Evolutionary conservation across 2,113 vertebrate species (phyloP).

Genomic region (Illadopsis cleaveri): DNA sequence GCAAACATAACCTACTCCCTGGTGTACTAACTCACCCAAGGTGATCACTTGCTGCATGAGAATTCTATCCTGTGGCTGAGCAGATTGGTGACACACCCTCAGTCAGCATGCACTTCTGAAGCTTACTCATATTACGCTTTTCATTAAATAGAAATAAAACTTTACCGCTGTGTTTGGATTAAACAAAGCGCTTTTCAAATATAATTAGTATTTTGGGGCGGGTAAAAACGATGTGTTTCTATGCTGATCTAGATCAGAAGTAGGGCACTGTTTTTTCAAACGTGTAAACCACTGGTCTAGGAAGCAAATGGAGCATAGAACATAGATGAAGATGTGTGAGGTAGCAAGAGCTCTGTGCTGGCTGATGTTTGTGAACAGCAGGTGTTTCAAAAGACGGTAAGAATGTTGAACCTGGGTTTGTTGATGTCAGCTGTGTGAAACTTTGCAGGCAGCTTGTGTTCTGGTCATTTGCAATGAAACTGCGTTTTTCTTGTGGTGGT

Average conservation of each 20-base stretch:
- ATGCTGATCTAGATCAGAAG: constrained; percentile 1
- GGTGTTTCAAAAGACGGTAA: constrained; percentile 55
- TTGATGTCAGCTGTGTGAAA: constrained; percentile 44
- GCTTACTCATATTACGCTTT: constrained; percentile 19
- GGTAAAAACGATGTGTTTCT: neutral
- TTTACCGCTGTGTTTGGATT: constrained; percentile 7
- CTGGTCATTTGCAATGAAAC: constrained; percentile 52
- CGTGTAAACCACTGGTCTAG: constrained; percentile 21
- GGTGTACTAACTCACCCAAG: neutral
- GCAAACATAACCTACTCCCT: neutral
- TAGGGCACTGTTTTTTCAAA: neutral
- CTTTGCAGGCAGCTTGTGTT: constrained; percentile 52
- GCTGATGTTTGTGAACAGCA: constrained; percentile 42
- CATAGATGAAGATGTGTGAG: neutral
- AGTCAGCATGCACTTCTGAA: constrained; percentile 22
- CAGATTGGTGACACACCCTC: neutral
- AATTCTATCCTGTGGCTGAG: neutral
- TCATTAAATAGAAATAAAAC: neutral
- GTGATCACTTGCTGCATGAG: neutral
- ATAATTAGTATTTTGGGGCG: neutral
- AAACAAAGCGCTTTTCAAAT: constrained; percentile 6
- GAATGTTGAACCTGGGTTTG: constrained; percentile 49
- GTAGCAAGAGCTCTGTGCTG: neutral
- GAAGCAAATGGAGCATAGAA: constrained; percentile 1
- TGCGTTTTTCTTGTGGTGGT: constrained; percentile 43